Evolutionary conservation across 2,888 invertebrate species (phyloP).

Genomic region (Agrenia bidenticulata): DNA sequence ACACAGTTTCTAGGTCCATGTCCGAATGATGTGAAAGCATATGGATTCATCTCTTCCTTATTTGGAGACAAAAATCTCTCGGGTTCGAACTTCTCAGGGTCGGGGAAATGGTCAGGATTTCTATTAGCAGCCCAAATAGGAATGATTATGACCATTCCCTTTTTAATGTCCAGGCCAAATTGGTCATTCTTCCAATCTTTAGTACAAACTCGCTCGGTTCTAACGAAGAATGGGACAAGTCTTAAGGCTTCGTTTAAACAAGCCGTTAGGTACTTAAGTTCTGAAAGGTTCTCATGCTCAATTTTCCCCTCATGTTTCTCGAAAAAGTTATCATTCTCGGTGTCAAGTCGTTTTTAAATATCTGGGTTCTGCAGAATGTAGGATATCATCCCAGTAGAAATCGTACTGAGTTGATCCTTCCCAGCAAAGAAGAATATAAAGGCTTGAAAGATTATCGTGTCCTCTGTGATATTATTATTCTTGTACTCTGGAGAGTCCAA

Average conservation of each 20-base stretch:
- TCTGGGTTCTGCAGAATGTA: constrained; percentile 36
- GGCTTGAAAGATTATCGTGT: constrained; percentile 39
- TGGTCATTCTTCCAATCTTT: constrained; percentile 43
- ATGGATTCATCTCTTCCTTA: constrained; percentile 41
- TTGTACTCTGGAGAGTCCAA: constrained; percentile 43
- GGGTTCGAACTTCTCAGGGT: constrained; percentile 40
- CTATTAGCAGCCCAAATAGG: constrained; percentile 43
- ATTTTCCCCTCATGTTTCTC: constrained; percentile 38
- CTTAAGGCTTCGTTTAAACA: no score
- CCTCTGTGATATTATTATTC: constrained; percentile 33
- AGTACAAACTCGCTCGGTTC: constrained; percentile 44
- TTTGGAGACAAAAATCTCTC: constrained; percentile 46
- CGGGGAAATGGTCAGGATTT: constrained; percentile 33
- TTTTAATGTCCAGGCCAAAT: constrained; percentile 31
- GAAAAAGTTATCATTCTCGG: constrained; percentile 41
- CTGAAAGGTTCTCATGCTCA: constrained; percentile 39
- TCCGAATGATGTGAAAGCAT: constrained; percentile 29
- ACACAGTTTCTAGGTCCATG: constrained; percentile 36
- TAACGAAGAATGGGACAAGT: constrained; percentile 41
- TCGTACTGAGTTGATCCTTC: constrained; percentile 44
- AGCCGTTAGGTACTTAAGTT: constrained; percentile 41
- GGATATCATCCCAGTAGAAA: no score
- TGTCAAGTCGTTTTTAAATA: constrained; percentile 30
- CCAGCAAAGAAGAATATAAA: constrained; percentile 44
- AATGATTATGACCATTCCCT: constrained; percentile 37